phyloP scores from a whole-genome alignment of 1,140 invertebrate species.

The Hyles euphorbiae region DNA sequence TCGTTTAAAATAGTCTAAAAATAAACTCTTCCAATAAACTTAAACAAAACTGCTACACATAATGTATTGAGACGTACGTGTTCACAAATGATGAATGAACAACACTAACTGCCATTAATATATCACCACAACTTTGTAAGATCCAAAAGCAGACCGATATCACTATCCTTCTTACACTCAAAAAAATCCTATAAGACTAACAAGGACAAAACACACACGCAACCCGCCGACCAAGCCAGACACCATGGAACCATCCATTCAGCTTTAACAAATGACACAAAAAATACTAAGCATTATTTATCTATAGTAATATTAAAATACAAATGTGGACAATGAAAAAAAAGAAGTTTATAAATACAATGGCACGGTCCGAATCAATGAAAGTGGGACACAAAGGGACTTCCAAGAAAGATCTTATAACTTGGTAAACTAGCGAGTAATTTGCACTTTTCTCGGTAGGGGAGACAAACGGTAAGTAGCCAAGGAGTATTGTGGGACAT shows the following conservation, averaged over 20 bases:
- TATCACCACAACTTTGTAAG: slow-evolving; percentile 6
- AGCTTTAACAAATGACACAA: slow-evolving; percentile 49
- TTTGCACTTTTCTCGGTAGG: slow-evolving; percentile 32
- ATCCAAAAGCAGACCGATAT: neutral
- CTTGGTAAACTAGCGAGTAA: slow-evolving; percentile 39
- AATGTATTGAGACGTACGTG: neutral
- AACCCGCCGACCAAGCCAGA: slow-evolving; percentile 29
- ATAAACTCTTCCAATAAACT: too few relatives aligned
- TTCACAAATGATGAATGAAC: slow-evolving; percentile 38
- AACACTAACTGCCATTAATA: slow-evolving; percentile 48
- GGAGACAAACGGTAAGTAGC: slow-evolving; percentile 9
- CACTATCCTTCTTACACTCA: neutral
- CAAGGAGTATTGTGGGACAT: slow-evolving; percentile 21
- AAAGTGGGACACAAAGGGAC: slow-evolving; percentile 27
- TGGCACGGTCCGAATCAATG: slow-evolving; percentile 35
- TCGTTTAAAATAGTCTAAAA: too few relatives aligned
- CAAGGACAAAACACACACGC: neutral
- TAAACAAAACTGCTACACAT: neutral
- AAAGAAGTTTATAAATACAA: slow-evolving; percentile 53
- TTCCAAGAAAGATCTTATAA: slow-evolving; percentile 36
- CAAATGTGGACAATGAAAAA: slow-evolving; percentile 61
- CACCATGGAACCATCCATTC: slow-evolving; percentile 58
- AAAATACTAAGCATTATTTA: slow-evolving; percentile 61
- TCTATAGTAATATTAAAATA: slow-evolving; percentile 68
- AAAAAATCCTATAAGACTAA: neutral